Evolutionary conservation across 2,797 vertebrate species (phyloP).

Genomic region (Enoplosus armatus): DNA sequence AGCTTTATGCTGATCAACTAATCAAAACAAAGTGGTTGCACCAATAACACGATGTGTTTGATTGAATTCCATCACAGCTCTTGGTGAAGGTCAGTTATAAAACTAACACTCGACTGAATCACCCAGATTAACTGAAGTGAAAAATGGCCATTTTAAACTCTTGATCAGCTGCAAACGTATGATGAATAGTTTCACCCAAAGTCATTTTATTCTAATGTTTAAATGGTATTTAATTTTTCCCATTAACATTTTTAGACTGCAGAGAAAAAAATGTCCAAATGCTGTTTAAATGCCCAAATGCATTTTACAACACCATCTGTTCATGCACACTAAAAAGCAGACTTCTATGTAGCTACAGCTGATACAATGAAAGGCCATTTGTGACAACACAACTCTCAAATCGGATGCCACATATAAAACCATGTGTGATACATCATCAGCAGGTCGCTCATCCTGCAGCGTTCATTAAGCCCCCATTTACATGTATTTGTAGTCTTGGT

Average conservation of each 20-base stretch:
- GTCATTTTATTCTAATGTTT: conserved; percentile 19
- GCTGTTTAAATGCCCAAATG: no score
- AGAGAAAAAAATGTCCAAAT: conserved; percentile 51
- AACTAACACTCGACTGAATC: conserved; percentile 20
- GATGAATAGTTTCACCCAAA: conserved; percentile 18
- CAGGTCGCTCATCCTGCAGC: no score
- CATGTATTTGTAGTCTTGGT: not conserved
- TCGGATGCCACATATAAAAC: conserved; percentile 27
- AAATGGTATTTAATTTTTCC: conserved; percentile 27
- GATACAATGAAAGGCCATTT: conserved; percentile 33
- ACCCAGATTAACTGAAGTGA: conserved; percentile 16
- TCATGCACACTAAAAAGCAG: conserved; percentile 38
- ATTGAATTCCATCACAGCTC: not conserved
- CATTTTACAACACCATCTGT: conserved; percentile 61
- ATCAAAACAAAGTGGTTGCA: not conserved
- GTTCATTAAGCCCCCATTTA: not conserved
- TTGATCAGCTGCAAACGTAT: conserved; percentile 23
- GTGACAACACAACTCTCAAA: conserved; percentile 1
- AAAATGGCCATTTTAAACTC: conserved; percentile 1
- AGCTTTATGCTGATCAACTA: not conserved
- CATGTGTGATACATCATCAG: not conserved
- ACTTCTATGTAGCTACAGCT: conserved; percentile 28
- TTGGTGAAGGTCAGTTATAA: conserved; percentile 18
- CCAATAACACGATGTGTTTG: not conserved
- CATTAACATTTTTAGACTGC: conserved; percentile 43